phyloP scores from a whole-genome alignment of 1,140 invertebrate species.

The Brachionus calyciflorus region DNA sequence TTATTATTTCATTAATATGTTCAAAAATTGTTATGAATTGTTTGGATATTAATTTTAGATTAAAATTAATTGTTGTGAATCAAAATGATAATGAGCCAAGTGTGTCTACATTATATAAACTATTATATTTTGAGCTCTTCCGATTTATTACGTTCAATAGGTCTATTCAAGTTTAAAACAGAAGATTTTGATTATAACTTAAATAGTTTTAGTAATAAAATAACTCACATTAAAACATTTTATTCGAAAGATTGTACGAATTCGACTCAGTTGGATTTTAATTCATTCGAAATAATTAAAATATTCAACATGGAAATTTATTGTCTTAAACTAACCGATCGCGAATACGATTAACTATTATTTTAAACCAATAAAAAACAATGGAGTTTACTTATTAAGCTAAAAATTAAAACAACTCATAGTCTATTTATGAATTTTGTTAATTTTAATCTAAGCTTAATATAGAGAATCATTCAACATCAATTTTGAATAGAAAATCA shows the following conservation, averaged over 20 bases:
- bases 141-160: not conserved
- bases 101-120: not conserved
- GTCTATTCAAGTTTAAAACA: not conserved
- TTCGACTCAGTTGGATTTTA: not conserved
- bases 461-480: not conserved
- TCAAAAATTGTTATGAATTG: not conserved
- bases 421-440: not conserved
- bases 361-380: not conserved
- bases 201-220: not conserved
- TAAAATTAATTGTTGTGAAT: not conserved
- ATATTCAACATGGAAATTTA: not conserved
- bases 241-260: not conserved
- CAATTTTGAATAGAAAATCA: not conserved
- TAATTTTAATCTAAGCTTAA: not conserved
- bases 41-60: not conserved
- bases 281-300: not conserved
- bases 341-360: not conserved
- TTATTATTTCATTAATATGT: not conserved
- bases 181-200: not conserved
- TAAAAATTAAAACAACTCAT: not conserved
- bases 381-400: not conserved
- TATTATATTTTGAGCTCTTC: not conserved
- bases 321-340: not conserved
- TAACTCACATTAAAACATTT: not conserved
- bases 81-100: constrained; percentile 36